Conservation (phyloP, 2,888 invertebrate species). For the Dryobotodes eremita region DNA sequence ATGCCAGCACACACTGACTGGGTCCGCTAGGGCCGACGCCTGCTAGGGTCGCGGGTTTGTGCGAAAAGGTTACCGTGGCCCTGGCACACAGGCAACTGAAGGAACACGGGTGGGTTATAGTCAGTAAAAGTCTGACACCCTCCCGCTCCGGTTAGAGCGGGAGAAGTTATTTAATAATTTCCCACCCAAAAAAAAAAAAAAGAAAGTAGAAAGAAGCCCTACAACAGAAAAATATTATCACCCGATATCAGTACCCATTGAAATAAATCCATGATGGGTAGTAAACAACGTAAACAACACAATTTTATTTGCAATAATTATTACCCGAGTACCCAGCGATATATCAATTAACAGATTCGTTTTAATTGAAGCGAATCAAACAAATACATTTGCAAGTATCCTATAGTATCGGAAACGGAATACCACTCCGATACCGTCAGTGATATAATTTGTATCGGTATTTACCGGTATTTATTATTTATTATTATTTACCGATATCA, state of each 20-base stretch:
- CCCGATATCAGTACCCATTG: neutral
- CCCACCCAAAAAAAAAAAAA: too few relatives aligned
- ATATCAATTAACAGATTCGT: slow-evolving; percentile 38
- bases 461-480: slow-evolving; percentile 29
- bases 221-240: neutral
- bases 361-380: slow-evolving; percentile 38
- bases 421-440: neutral
- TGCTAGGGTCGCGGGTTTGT: too few relatives aligned
- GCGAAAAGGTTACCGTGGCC: too few relatives aligned
- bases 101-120: too few relatives aligned
- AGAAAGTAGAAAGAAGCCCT: too few relatives aligned
- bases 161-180: too few relatives aligned
- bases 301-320: slow-evolving; percentile 34
- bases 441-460: slow-evolving; percentile 25
- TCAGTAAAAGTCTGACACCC: too few relatives aligned
- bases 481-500: too few relatives aligned
- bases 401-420: slow-evolving; percentile 24
- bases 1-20: too few relatives aligned
- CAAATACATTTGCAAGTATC: slow-evolving; percentile 35
- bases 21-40: too few relatives aligned
- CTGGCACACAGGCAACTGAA: too few relatives aligned
- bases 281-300: slow-evolving; percentile 14
- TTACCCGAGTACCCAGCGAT: slow-evolving; percentile 15
- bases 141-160: too few relatives aligned
- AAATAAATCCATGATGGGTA: neutral